Conservation (phyloP, 2,888 invertebrate genomes). For the Erebia epiphron region DNA sequence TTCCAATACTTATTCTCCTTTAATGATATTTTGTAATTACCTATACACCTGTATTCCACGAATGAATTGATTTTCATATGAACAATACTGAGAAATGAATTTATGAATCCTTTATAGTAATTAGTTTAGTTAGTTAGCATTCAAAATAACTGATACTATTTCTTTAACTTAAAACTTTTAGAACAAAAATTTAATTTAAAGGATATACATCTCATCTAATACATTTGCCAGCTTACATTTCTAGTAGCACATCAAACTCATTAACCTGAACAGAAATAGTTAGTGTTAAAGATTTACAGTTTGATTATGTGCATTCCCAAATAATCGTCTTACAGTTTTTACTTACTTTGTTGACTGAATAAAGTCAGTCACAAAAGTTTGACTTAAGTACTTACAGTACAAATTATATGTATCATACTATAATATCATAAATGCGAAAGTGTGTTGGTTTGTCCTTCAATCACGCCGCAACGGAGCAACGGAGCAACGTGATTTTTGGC, state of each 20-base stretch:
- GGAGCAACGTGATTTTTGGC: no score
- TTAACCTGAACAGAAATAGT: conserved; percentile 27
- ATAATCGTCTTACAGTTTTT: background rate
- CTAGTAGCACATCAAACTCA: conserved; percentile 2
- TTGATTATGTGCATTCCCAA: background rate
- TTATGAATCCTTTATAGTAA: background rate
- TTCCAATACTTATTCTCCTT: no score
- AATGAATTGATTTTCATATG: no score
- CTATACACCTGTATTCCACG: no score
- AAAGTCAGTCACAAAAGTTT: no score
- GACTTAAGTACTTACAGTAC: no score
- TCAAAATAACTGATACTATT: background rate
- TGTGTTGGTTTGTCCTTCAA: no score
- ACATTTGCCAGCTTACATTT: background rate
- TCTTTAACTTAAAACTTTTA: background rate
- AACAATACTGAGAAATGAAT: background rate
- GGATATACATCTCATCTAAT: background rate
- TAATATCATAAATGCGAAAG: no score
- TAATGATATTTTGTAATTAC: no score
- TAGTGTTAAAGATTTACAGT: background rate
- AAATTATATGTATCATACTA: no score
- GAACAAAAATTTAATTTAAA: background rate
- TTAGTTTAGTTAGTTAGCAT: background rate
- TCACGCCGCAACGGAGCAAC: no score
- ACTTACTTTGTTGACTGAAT: no score